Base-by-base conservation (phyloP, 2,888 invertebrate genomes). In the Flabesymbios commensalis region DNA sequence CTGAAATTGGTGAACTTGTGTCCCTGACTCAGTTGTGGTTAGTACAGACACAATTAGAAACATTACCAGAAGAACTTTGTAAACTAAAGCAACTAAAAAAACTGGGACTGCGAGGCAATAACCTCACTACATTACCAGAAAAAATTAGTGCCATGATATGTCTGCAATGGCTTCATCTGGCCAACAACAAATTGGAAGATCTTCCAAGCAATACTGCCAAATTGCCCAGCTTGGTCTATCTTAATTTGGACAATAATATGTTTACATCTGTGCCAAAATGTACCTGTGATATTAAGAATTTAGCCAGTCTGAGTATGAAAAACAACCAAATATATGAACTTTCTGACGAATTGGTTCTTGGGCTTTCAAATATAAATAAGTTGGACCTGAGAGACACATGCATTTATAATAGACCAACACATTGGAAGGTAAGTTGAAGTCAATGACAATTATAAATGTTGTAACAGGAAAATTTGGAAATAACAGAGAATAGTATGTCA, bases 321-420 rank as follows among this genome's bases (percentile, higher is more conserved):
- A 64, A 62, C 5, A 80, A 79, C 61, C 53, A 59, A 24, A 72
- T 79, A 10, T 59, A 49, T 3, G 56, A 45, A n/a, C 67, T 79
- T 3, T 55, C 66, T 33, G 79, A 78, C 70, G 76, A 78, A 57
- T 72, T 72, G n/a, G 62, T 81, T 3, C 57, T 77, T 28, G 76
- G 71, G 4, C 63, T 79, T 36, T 69, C 75, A 2, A 70, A 73
- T 32, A 70, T 80, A 2, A 71, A 70, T n/a, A 75, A 74, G 51
- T 72, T 81, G 68, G 80, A 80, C 69, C 68, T 81, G 26, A 67
- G 79, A 59, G 76, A 79, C 41, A 79, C 77, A 57, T 53, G 54
- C n/a, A 70, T 80, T 14, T 51, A 59, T 3, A 63, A 65, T n/a
- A 73, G 74, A 47, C 79, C 78, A n/a, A 57, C 61, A 3, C 75